phyloP scores from a whole-genome alignment of 1,140 invertebrate species.

The Scaptodrosophila lebanonensis region DNA sequence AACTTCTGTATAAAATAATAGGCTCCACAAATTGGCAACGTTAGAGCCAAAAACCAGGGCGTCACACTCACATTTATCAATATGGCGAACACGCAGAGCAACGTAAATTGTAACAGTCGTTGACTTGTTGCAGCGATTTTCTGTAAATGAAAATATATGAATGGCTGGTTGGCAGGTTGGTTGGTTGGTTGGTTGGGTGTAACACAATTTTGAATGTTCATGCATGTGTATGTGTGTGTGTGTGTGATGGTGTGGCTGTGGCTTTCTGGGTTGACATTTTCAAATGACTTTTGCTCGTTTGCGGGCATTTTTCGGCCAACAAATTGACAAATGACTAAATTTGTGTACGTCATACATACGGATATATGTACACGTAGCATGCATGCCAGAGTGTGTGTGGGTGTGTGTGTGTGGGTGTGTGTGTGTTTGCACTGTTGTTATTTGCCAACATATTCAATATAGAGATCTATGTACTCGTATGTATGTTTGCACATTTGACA shows the following conservation, averaged over 20 bases:
- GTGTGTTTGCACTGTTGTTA: too few relatives aligned
- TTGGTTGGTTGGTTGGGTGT: too few relatives aligned
- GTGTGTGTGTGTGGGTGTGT: too few relatives aligned
- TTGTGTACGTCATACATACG: constrained; percentile 29
- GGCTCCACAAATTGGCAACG: constrained; percentile 81
- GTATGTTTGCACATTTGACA: constrained; percentile 27
- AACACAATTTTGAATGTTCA: background rate
- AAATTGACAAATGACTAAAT: constrained; percentile 52
- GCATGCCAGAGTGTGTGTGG: too few relatives aligned
- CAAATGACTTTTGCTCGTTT: constrained; percentile 53
- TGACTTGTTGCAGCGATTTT: constrained; percentile 87
- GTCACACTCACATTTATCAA: constrained; percentile 84
- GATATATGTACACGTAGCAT: too few relatives aligned
- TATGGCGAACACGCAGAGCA: constrained; percentile 85
- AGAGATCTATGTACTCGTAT: background rate
- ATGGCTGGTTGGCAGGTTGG: too few relatives aligned
- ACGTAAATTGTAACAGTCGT: constrained; percentile 83
- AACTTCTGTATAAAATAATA: constrained; percentile 85
- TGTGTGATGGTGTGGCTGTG: constrained; percentile 9
- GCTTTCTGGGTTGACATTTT: constrained; percentile 36
- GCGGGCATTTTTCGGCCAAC: constrained; percentile 8
- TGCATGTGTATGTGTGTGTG: background rate
- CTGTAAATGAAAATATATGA: constrained; percentile 77
- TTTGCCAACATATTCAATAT: constrained; percentile 21
- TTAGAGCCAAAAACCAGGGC: constrained; percentile 84